These are phyloP conservation scores for Daboia siamensis DNA, from an alignment of 2,113 vertebrate genomes.

Conservation along the genomic window DNA sequence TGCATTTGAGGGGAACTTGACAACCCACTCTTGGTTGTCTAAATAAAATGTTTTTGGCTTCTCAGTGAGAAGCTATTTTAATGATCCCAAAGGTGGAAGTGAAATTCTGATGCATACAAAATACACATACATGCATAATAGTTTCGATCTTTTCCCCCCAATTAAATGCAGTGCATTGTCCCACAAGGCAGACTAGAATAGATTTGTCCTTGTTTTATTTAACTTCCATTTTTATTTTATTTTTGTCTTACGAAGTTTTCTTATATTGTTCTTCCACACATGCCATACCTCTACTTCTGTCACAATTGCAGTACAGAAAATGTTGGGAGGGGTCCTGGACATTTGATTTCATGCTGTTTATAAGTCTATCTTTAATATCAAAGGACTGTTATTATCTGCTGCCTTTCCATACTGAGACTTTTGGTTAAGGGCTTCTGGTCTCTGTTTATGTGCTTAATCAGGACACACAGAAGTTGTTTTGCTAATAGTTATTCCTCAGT, in stretches of 20 bases:
- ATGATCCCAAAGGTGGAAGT: background rate
- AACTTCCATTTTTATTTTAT: constrained; percentile 58
- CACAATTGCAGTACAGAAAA: constrained; percentile 16
- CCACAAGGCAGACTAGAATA: background rate
- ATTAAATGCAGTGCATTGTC: background rate
- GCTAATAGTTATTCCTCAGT: background rate
- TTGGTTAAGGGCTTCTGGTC: background rate
- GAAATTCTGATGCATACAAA: background rate
- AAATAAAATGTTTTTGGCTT: background rate
- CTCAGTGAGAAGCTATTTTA: background rate
- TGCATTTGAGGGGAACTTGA: background rate
- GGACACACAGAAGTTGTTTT: background rate
- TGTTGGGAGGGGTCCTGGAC: background rate
- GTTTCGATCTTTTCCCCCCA: background rate
- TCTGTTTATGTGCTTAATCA: background rate
- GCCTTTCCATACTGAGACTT: background rate
- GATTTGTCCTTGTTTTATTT: constrained; percentile 49
- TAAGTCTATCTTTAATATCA: background rate
- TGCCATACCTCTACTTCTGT: background rate
- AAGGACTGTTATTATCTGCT: background rate
- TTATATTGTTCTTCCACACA: constrained; percentile 22
- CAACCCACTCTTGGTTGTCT: background rate
- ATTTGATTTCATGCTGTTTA: background rate
- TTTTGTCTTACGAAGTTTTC: constrained; percentile 25
- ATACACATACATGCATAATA: background rate